phyloP scores from a whole-genome alignment of 2,113 vertebrate genomes.

The Syngnathoides biaculeatus region DNA sequence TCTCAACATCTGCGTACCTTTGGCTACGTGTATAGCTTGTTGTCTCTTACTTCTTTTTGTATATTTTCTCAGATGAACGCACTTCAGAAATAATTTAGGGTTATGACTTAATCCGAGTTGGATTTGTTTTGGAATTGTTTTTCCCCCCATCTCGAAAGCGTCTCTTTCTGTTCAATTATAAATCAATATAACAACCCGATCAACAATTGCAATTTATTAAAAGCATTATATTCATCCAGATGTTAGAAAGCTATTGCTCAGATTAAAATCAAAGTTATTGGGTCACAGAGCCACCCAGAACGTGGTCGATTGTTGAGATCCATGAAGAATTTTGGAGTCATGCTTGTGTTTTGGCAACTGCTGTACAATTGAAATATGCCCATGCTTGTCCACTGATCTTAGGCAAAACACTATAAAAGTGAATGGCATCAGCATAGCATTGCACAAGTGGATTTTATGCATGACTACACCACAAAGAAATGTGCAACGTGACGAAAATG shows the following conservation, averaged over 20 bases:
- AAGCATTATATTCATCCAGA: not conserved
- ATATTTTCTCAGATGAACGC: conserved; percentile 4
- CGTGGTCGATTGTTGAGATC: not conserved
- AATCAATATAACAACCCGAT: not conserved
- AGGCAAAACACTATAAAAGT: not conserved
- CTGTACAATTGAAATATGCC: not conserved
- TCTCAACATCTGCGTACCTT: conserved; percentile 55
- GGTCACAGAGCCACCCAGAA: not conserved
- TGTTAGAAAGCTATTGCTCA: not conserved
- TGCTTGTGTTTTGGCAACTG: not conserved
- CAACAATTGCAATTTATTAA: not conserved
- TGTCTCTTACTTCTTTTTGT: conserved; percentile 11
- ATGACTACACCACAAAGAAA: not conserved
- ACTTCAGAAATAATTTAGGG: not conserved
- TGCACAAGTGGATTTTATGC: not conserved
- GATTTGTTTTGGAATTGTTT: not conserved
- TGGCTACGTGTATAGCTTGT: conserved; percentile 11
- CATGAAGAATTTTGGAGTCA: not conserved
- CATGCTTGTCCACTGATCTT: not conserved
- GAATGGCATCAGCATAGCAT: not conserved
- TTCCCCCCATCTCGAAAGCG: not conserved
- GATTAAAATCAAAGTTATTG: not conserved
- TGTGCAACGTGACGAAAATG: not conserved
- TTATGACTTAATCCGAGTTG: not conserved
- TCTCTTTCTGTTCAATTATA: not conserved